phyloP scores from a whole-genome alignment of 2,888 invertebrate species.

The Pecten maximus region DNA sequence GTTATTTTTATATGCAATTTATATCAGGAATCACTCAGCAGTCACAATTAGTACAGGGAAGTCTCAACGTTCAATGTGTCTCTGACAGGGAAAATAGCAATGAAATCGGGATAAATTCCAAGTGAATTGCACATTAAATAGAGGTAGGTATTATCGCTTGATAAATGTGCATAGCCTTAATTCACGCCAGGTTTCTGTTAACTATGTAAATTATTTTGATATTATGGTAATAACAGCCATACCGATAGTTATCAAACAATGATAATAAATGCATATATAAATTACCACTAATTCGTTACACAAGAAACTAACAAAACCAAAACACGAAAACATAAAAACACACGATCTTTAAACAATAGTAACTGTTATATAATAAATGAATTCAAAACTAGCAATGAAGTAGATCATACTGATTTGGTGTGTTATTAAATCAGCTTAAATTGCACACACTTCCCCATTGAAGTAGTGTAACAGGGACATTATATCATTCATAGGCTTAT shows the following conservation, averaged over 20 bases:
- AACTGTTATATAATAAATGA: background rate
- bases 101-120: background rate
- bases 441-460: background rate
- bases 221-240: background rate
- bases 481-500: background rate
- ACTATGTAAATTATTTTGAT: background rate
- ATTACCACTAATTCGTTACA: background rate
- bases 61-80: background rate
- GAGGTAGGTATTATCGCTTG: background rate
- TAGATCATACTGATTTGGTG: background rate
- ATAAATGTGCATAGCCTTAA: background rate
- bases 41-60: background rate
- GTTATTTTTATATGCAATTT: background rate
- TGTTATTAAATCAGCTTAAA: no score
- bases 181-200: background rate
- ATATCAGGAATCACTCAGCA: background rate
- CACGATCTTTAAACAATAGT: background rate
- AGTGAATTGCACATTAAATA: background rate
- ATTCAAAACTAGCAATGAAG: background rate
- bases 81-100: background rate
- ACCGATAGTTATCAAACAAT: background rate
- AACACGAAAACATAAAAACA: background rate
- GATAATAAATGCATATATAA: background rate
- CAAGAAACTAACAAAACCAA: background rate
- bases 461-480: background rate